A percentile compares a stretch with the other conserved stretches of the same genome.
phyloP scores from a whole-genome alignment of 2,797 vertebrate genomes.

The Leptoclinus maculatus region DNA sequence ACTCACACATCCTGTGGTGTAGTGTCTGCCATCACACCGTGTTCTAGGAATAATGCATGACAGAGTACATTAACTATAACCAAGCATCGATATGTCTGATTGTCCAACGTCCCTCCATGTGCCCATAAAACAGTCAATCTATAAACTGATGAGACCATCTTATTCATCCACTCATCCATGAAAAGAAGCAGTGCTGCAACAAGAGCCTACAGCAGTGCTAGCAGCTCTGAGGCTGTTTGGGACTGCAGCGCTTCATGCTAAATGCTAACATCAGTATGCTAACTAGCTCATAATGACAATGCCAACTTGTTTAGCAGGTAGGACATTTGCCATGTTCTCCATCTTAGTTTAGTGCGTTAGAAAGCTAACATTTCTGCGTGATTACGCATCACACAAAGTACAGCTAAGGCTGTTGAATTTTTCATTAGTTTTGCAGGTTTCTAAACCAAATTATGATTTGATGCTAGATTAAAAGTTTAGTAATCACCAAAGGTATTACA shows the following conservation, averaged over 20 bases:
- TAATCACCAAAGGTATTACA: background rate
- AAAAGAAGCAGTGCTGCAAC: background rate
- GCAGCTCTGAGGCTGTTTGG: background rate
- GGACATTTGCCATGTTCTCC: background rate
- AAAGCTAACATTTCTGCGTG: background rate
- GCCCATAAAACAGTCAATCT: slow-evolving; percentile 7
- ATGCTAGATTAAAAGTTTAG: background rate
- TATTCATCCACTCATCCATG: background rate
- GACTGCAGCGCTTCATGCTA: background rate
- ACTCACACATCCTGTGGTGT: slow-evolving; percentile 9
- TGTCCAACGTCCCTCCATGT: background rate
- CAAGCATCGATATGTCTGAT: slow-evolving; percentile 17
- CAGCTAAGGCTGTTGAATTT: background rate
- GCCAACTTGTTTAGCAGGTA: background rate
- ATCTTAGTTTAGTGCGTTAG: background rate
- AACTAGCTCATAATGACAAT: background rate
- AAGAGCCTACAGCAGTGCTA: background rate
- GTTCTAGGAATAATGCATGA: slow-evolving; percentile 20
- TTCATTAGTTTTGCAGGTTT: background rate
- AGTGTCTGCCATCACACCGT: slow-evolving; percentile 5
- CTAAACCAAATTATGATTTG: background rate
- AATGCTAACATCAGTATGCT: background rate
- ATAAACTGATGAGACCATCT: slow-evolving; percentile 5
- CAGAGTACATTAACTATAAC: background rate
- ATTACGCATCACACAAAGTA: slow-evolving; percentile 1